Evolutionary conservation across 2,113 vertebrate species (phyloP).

Genomic region (Psittacara wagleri): DNA sequence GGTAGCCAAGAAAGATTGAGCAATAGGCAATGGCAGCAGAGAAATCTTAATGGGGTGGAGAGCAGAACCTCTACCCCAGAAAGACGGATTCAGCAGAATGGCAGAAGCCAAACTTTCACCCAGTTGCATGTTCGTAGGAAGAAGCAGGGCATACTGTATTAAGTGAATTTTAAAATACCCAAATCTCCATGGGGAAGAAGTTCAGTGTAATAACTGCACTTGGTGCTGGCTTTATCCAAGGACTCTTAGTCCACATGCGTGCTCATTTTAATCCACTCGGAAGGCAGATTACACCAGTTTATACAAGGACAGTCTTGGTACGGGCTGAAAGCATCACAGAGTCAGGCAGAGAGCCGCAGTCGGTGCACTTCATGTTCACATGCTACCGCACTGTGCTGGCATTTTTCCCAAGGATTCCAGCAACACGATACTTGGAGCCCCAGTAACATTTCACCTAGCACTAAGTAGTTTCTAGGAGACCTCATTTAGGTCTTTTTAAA

Average conservation of each 20-base stretch:
- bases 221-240: not conserved
- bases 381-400: rapidly evolving
- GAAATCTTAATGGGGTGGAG: not conserved
- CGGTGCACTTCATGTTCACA: not conserved
- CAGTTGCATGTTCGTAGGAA: not conserved
- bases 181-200: not conserved
- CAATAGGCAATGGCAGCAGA: not conserved
- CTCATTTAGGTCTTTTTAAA: not conserved
- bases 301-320: not conserved
- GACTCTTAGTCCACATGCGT: not conserved
- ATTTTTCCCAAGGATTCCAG: not conserved
- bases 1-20: not conserved
- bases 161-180: not conserved
- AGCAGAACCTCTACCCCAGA: not conserved
- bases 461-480: not conserved
- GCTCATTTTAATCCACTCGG: not conserved
- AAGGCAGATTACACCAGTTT: not conserved
- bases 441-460: not conserved
- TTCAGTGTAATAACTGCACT: not conserved
- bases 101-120: not conserved
- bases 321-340: not conserved
- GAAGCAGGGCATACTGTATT: rapidly evolving
- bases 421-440: not conserved
- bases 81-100: not conserved
- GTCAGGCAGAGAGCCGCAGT: not conserved